Evolutionary conservation across 2,888 invertebrate genomes (phyloP), one percentile per base, ranked within the genome.

Genomic region (Meghimatium bilineatum): DNA sequence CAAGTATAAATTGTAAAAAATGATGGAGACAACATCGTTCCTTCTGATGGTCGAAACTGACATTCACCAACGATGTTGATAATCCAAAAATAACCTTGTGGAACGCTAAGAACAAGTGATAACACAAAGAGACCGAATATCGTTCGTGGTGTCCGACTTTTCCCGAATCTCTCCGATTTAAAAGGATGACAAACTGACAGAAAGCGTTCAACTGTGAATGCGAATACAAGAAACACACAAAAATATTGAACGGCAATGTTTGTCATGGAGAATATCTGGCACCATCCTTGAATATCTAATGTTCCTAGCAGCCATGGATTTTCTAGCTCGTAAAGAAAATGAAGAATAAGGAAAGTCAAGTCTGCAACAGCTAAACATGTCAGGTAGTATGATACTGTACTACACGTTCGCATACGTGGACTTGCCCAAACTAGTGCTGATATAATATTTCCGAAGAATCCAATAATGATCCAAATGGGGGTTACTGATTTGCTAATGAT

Each of bases 351-450:
- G 67, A 92, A 89, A 10, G 91, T 66, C 20, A 91, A 83, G 80
- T 93, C 93, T 26, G 91, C 90, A 20, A 93, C 80, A 0, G 93
- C 89, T 49, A 93, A 87, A 2, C 91, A 89, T 3, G 91, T 90
- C 36, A 93, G 87, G 85, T 93, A 93, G 71, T 92, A 86, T 10
- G 93, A 92, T 29, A 92, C 92, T 0, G 92, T 91, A 86, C 92
- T 93, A 75, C 91, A 89, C 10, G 88, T 88, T 29, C 92, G 88
- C 90, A 93, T 91, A 20, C 90, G 86, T 23, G 89, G 89, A n/a
- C 87, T 88, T 69, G 89, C 86, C 93, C 93, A 93, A 12, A 93
- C 89, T 67, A 89, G 86, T 14, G 91, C 89, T 10, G 93, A 91
- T n/a, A 92, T 76, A 38, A 89, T 84, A 87, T 93, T 93, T 12